Conservation (phyloP, 1,140 invertebrate species). For the Drosophila sucinea region DNA sequence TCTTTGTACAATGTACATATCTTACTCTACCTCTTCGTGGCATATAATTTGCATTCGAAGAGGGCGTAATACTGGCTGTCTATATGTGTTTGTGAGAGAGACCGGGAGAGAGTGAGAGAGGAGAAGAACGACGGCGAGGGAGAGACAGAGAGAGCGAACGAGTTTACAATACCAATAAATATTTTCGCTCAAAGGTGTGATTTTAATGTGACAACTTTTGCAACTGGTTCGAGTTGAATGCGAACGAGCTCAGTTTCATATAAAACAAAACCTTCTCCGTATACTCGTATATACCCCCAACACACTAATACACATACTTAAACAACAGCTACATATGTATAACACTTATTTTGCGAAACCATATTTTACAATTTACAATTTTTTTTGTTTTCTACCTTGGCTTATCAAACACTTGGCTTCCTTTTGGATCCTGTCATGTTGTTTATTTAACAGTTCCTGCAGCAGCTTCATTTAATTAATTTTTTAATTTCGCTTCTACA, state of each 20-base stretch:
- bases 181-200: conserved; percentile 76
- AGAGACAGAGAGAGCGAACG: conserved; percentile 30
- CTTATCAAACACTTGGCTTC: conserved; percentile 65
- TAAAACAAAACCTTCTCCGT: conserved; percentile 4
- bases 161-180: conserved; percentile 71
- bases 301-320: conserved; percentile 6
- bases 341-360: conserved; percentile 13
- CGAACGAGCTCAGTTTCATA: conserved; percentile 17
- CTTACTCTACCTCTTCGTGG: conserved; percentile 42
- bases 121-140: conserved; percentile 66
- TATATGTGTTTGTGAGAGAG: conserved; percentile 23
- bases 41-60: conserved; percentile 73
- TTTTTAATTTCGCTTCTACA: conserved; percentile 49
- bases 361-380: background rate
- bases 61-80: conserved; percentile 56
- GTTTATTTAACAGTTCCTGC: conserved; percentile 68
- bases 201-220: conserved; percentile 81
- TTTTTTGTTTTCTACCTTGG: conserved; percentile 46
- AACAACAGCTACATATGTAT: conserved; percentile 25
- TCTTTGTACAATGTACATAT: background rate
- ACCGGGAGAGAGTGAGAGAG: conserved; percentile 42
- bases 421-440: conserved; percentile 47
- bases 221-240: conserved; percentile 63
- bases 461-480: conserved; percentile 68
- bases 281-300: conserved; percentile 12